phyloP scores from a whole-genome alignment of 2,888 invertebrate species.

The Hypomecis punctinalis region DNA sequence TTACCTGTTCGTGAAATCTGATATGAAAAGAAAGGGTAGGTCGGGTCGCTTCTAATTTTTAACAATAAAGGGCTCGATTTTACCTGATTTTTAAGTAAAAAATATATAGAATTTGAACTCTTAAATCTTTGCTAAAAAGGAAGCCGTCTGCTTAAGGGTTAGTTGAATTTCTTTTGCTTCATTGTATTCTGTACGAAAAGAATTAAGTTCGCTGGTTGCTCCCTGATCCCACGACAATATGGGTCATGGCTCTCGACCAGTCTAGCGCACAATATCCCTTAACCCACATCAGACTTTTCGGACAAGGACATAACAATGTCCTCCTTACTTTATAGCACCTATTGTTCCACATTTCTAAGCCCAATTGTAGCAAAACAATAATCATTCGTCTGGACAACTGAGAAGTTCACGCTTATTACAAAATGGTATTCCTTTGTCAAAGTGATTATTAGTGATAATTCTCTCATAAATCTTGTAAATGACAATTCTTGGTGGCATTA shows the following conservation, averaged over 20 bases:
- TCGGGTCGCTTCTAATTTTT: slow-evolving; percentile 71
- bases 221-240: slow-evolving; percentile 73
- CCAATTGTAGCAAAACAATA: slow-evolving; percentile 36
- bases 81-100: slow-evolving; percentile 72
- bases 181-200: slow-evolving; percentile 72
- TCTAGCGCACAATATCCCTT: slow-evolving; percentile 48
- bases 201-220: slow-evolving; percentile 68
- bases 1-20: slow-evolving; percentile 84
- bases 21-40: slow-evolving; percentile 82
- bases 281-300: slow-evolving; percentile 45
- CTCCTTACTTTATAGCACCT: slow-evolving; percentile 31
- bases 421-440: slow-evolving; percentile 37
- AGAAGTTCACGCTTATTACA: slow-evolving; percentile 39
- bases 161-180: slow-evolving; percentile 62
- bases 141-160: slow-evolving; percentile 79
- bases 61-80: slow-evolving; percentile 58
- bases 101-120: slow-evolving; percentile 57
- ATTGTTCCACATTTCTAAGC: slow-evolving; percentile 38
- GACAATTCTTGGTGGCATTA: slow-evolving; percentile 19
- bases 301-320: slow-evolving; percentile 37
- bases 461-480: slow-evolving; percentile 49
- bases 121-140: slow-evolving; percentile 74
- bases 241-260: slow-evolving; percentile 63
- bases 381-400: slow-evolving; percentile 33
- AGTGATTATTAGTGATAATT: slow-evolving; percentile 54